Conservation (phyloP, 2,797 vertebrate species). For the Danionella dracula region DNA sequence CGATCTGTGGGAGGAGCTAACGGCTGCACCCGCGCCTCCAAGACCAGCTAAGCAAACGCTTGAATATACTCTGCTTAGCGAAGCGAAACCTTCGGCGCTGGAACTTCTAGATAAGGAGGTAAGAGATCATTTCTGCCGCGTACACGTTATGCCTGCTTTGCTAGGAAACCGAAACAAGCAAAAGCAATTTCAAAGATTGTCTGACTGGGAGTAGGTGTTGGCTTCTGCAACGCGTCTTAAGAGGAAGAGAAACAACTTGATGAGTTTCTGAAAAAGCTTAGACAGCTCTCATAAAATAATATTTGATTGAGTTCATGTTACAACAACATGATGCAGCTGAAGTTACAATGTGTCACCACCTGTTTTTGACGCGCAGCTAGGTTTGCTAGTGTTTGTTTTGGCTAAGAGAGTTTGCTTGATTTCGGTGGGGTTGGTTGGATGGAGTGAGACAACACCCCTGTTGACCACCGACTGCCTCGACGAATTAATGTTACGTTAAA, state of each 20-base stretch:
- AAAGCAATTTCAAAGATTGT: constrained; percentile 7
- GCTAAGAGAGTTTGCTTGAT: background rate
- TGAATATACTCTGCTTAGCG: constrained; percentile 46
- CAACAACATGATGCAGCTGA: background rate
- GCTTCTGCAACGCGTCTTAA: constrained; percentile 37
- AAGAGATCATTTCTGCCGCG: constrained; percentile 15
- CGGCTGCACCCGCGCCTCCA: constrained; percentile 31
- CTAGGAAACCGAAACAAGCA: constrained; percentile 5
- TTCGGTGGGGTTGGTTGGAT: background rate
- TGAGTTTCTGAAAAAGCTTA: background rate
- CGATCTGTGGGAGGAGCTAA: constrained; percentile 55
- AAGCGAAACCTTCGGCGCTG: background rate
- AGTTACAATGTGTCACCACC: constrained; percentile 19
- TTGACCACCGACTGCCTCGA: background rate
- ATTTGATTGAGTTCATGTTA: too few species aligned
- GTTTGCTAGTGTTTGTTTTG: constrained; percentile 1
- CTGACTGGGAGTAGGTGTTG: constrained; percentile 45
- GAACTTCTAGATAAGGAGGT: constrained; percentile 38
- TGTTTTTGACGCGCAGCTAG: constrained; percentile 30
- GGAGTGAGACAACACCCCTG: constrained; percentile 16
- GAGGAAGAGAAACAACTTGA: constrained; percentile 23
- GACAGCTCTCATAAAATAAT: background rate
- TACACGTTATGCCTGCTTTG: background rate
- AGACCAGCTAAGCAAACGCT: constrained; percentile 28
- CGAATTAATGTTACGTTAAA: too few species aligned